Evolutionary conservation across 2,113 vertebrate species (phyloP).

Genomic region (Ovis aries): ARS-UI_Ramb_v3.0 NC_056071.1:34764501-34765000

Average conservation of each 20-base stretch:
- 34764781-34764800: neutral
- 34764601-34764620: neutral
- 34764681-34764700: neutral
- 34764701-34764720: neutral
- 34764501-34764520: neutral
- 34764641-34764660: neutral
- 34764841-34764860: neutral
- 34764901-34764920: neutral
- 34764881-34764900: neutral
- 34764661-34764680: neutral
- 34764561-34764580: neutral
- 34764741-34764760: neutral
- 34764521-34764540: neutral
- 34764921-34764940: neutral
- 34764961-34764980: neutral
- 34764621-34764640: neutral
- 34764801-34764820: neutral
- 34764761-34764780: neutral
- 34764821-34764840: neutral
- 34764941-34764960: neutral
- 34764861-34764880: neutral
- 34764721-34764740: neutral
- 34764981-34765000: neutral
- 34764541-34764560: neutral
- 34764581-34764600: neutral